phyloP scores from a whole-genome alignment of 1,140 invertebrate genomes.

The Drosophila obscura region DNA sequence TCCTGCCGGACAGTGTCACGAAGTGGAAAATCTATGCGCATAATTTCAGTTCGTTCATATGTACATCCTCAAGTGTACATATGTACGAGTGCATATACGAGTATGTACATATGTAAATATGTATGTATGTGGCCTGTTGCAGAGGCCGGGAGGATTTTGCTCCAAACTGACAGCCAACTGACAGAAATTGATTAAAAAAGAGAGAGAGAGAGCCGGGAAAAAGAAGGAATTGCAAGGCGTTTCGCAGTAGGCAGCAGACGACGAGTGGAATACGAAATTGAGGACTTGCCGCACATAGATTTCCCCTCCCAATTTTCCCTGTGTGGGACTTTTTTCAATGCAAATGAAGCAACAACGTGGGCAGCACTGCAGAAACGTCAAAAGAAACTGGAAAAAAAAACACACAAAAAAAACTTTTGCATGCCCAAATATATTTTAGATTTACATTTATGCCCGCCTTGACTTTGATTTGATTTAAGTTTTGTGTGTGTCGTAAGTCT shows the following conservation, averaged over 20 bases:
- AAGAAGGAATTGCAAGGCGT: slow-evolving; percentile 43
- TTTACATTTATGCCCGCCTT: slow-evolving; percentile 50
- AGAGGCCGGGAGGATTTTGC: slow-evolving; percentile 40
- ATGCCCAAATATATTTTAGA: slow-evolving; percentile 41
- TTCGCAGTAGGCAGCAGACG: slow-evolving; percentile 57
- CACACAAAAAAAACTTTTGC: slow-evolving; percentile 30
- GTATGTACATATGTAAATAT: neutral
- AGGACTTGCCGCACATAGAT: slow-evolving; percentile 56
- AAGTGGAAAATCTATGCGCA: slow-evolving; percentile 43
- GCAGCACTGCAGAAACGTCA: slow-evolving; percentile 30
- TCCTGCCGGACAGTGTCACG: slow-evolving; percentile 55
- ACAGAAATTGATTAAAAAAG: slow-evolving; percentile 79
- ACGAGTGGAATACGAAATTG: slow-evolving; percentile 62
- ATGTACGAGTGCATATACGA: neutral
- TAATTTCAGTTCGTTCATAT: slow-evolving; percentile 16
- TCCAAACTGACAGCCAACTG: slow-evolving; percentile 71
- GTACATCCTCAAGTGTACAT: neutral
- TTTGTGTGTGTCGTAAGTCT: slow-evolving; percentile 23
- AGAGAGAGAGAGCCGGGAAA: slow-evolving; percentile 9
- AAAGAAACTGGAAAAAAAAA: slow-evolving; percentile 10
- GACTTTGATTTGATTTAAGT: slow-evolving; percentile 54
- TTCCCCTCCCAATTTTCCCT: slow-evolving; percentile 42
- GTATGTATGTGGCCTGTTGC: slow-evolving; percentile 1
- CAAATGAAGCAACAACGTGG: slow-evolving; percentile 53
- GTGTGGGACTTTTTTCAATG: slow-evolving; percentile 47